phyloP scores from a whole-genome alignment of 1,140 invertebrate genomes.

The Brachionus paranguensis region DNA sequence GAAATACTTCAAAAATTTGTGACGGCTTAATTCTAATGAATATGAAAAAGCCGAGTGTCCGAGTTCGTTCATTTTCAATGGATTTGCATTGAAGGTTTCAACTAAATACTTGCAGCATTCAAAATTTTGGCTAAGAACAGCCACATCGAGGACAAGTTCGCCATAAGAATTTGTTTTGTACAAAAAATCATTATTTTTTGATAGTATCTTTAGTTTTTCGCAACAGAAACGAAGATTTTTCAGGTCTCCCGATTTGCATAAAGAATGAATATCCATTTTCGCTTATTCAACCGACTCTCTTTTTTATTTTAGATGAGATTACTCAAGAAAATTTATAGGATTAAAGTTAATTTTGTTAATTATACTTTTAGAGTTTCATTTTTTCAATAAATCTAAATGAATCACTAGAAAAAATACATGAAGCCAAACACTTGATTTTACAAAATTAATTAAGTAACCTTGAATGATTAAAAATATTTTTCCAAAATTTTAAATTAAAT shows the following conservation, averaged over 20 bases:
- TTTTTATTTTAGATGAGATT: background rate
- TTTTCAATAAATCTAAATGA: no score
- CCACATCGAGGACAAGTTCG: background rate
- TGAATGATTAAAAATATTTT: no score
- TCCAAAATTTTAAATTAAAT: no score
- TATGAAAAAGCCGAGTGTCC: constrained; percentile 12
- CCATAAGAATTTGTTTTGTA: background rate
- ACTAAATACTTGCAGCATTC: constrained; percentile 4
- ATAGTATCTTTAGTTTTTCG: background rate
- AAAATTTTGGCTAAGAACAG: background rate
- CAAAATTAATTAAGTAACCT: no score
- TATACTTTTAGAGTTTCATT: no score
- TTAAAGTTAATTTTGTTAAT: background rate
- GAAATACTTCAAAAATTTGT: constrained; percentile 8
- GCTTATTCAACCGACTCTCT: background rate
- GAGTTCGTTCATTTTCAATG: background rate
- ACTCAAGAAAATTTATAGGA: background rate
- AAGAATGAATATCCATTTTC: background rate
- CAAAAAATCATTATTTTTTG: constrained; percentile 16
- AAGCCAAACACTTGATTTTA: no score
- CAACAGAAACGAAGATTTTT: background rate
- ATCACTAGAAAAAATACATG: no score
- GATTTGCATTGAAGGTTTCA: background rate
- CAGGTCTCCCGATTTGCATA: background rate
- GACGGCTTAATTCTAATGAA: background rate